Percentiles rank a stretch among this genome's conserved stretches.
Evolutionary conservation across 2,888 invertebrate species (phyloP).

Genomic region (Teleogryllus oceanicus): DNA sequence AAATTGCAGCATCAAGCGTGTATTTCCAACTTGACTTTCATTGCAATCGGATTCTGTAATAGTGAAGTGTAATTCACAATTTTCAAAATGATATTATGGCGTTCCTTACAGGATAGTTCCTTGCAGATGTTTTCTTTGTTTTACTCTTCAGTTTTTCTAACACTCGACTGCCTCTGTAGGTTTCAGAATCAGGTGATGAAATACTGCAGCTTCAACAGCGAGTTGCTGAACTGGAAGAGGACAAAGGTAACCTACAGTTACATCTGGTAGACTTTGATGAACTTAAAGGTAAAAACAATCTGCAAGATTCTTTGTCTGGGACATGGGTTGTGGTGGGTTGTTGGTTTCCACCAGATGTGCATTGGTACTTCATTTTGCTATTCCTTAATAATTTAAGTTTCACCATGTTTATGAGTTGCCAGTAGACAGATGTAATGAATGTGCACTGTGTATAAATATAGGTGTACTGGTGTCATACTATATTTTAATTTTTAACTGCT

Average conservation of each 20-base stretch:
- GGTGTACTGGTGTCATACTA: too few species aligned
- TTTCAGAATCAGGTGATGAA: constrained; percentile 39
- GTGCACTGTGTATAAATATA: too few species aligned
- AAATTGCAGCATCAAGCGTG: too few species aligned
- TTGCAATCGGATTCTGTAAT: too few species aligned
- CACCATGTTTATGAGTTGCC: not conserved
- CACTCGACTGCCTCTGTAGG: constrained; percentile 25
- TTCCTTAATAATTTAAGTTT: not conserved
- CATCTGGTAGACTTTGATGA: constrained; percentile 78
- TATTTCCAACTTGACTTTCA: too few species aligned
- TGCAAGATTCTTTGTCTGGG: not conserved
- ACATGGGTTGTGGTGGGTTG: constrained; percentile 24
- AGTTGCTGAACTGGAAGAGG: constrained; percentile 82
- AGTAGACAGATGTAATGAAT: not conserved
- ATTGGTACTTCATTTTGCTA: not conserved
- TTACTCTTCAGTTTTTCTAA: too few species aligned
- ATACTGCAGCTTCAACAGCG: constrained; percentile 55
- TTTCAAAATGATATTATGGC: too few species aligned
- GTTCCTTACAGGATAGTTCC: too few species aligned
- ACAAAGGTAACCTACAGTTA: constrained; percentile 86
- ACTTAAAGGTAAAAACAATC: constrained; percentile 54
- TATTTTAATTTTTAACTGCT: too few species aligned
- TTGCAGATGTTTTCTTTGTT: too few species aligned
- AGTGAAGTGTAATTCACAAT: too few species aligned
- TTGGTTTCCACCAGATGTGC: not conserved